These are phyloP conservation scores for Harpagifer antarcticus DNA, from an alignment of 2,797 vertebrate genomes.

Conservation along the genomic window DNA sequence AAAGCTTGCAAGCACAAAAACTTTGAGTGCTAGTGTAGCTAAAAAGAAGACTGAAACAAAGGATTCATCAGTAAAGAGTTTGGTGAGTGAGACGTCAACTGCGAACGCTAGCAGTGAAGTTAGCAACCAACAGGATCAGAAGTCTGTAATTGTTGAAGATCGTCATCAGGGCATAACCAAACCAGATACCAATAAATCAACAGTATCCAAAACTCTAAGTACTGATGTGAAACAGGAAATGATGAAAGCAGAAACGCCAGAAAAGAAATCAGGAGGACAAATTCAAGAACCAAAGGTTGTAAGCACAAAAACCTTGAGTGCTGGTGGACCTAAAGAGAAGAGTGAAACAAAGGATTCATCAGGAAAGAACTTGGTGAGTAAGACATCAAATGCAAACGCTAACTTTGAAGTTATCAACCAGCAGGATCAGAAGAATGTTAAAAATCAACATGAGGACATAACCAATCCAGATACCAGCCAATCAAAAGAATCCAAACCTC, in stretches of 20 bases:
- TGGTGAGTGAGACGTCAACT: not conserved
- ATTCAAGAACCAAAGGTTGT: constrained; percentile 1
- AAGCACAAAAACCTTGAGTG: not conserved
- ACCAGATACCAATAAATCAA: not conserved
- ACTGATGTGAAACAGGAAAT: not conserved
- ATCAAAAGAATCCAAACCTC: not conserved
- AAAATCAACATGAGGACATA: not conserved
- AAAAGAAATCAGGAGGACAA: not conserved
- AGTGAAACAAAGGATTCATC: not conserved
- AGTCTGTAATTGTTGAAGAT: not conserved
- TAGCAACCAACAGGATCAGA: not conserved
- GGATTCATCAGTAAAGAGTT: not conserved
- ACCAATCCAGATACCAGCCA: not conserved
- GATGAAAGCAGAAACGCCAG: not conserved
- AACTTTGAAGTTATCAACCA: no score
- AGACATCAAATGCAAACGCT: not conserved
- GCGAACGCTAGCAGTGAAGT: no score
- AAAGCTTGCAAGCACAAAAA: not conserved
- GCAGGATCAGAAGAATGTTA: not conserved
- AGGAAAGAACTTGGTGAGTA: not conserved
- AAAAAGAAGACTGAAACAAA: not conserved
- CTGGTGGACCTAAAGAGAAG: not conserved
- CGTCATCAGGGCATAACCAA: not conserved
- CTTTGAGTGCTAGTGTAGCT: not conserved
- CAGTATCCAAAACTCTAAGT: not conserved